A percentile compares a stretch with the other conserved stretches of the same genome.
Evolutionary conservation across 2,888 invertebrate species (phyloP).

Genomic region (Drosophila antonietae): DNA sequence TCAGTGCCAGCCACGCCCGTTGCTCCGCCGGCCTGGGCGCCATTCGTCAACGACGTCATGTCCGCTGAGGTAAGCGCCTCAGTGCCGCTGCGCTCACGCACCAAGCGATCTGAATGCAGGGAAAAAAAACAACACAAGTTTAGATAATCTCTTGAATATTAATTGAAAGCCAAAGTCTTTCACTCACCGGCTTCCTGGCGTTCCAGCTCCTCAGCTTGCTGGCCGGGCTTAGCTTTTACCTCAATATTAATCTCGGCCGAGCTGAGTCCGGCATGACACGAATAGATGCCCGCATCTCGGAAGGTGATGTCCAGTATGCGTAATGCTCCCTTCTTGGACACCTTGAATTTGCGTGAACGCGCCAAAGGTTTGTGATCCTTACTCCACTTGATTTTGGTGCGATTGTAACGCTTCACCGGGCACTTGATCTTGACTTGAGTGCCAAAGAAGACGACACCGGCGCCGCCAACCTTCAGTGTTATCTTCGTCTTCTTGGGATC

Average conservation of each 20-base stretch:
- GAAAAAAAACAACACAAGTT: neutral
- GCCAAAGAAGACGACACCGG: conserved; percentile 95
- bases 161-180: neutral
- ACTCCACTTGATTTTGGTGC: conserved; percentile 94
- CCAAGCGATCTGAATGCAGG: conserved; percentile 78
- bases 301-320: conserved; percentile 92
- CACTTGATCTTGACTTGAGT: conserved; percentile 97
- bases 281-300: conserved; percentile 93
- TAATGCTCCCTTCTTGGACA: conserved; percentile 95
- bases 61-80: conserved; percentile 84
- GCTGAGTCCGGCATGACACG: conserved; percentile 93
- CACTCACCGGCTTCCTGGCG: conserved; percentile 84
- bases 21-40: conserved; percentile 53
- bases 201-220: conserved; percentile 91
- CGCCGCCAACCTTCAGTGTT: conserved; percentile 94
- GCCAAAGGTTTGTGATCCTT: conserved; percentile 92
- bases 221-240: conserved; percentile 92
- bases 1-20: conserved; percentile 51
- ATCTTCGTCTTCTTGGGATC: conserved; percentile 92
- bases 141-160: neutral
- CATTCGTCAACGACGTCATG: conserved; percentile 80
- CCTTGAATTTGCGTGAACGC: conserved; percentile 93
- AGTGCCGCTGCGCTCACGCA: conserved; percentile 83
- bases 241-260: conserved; percentile 92
- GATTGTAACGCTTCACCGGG: conserved; percentile 92